Evolutionary conservation across 1,140 invertebrate genomes (phyloP).

Genomic region (Zeugodacus cucurbitae): DNA sequence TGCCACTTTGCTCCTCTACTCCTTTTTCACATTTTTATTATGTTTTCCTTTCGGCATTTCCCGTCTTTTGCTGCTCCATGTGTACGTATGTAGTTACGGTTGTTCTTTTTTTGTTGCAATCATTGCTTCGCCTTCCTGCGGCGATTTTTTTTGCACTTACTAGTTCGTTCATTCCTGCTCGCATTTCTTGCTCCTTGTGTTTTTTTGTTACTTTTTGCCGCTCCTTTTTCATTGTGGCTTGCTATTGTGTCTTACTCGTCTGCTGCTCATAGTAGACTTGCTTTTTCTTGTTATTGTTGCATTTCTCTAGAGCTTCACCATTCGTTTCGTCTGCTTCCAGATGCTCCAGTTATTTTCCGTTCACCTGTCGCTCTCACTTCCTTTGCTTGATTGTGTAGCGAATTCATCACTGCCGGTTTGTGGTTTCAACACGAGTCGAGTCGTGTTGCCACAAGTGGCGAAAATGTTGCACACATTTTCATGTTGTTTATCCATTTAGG

Average conservation of each 20-base stretch:
- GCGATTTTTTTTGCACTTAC: neutral
- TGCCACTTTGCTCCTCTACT: neutral
- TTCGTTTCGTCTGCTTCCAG: neutral
- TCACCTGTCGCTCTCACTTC: constrained; percentile 28
- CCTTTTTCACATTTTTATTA: neutral
- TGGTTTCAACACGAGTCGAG: neutral
- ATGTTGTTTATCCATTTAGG: too few relatives aligned
- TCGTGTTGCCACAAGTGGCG: neutral
- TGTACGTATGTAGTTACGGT: neutral
- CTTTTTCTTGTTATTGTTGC: neutral
- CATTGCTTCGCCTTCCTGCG: neutral
- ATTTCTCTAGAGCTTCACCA: neutral
- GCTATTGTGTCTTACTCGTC: neutral
- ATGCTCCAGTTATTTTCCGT: constrained; percentile 28
- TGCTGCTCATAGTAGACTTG: neutral
- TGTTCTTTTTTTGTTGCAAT: constrained; percentile 23
- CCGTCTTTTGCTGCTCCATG: neutral
- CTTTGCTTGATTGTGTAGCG: constrained; percentile 7
- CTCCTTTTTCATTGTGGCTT: neutral
- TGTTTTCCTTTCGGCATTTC: constrained; percentile 15
- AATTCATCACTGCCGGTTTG: constrained; percentile 27
- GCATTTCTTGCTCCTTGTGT: neutral
- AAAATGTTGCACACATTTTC: neutral
- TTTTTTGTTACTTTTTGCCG: neutral
- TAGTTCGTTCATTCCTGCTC: neutral